Conservation (phyloP, 2,113 vertebrate species). For the Calyptommatus sinebrachiatus region DNA sequence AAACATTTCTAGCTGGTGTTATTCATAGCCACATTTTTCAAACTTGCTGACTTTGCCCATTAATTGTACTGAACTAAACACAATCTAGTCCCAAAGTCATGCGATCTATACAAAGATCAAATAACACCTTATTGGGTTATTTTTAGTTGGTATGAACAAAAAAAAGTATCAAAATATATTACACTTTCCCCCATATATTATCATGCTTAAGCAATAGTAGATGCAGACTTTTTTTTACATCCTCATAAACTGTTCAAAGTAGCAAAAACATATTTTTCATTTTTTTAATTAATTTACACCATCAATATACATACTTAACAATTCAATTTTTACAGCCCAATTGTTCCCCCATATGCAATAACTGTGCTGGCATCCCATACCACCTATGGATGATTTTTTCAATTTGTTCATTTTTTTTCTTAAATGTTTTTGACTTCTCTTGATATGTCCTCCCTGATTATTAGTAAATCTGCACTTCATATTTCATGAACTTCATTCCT, state of each 20-base stretch:
- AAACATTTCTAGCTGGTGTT: conserved; percentile 12
- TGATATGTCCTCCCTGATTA: too few relatives aligned
- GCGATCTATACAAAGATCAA: not conserved
- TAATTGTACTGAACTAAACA: not conserved
- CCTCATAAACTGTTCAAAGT: conserved; percentile 17
- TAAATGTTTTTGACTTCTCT: too few relatives aligned
- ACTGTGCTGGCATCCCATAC: too few relatives aligned
- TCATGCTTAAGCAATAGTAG: conserved; percentile 37
- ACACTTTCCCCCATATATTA: conserved; percentile 25
- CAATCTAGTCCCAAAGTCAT: not conserved
- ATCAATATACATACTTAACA: too few relatives aligned
- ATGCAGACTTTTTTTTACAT: conserved; percentile 37
- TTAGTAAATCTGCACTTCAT: too few relatives aligned
- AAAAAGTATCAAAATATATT: conserved; percentile 21
- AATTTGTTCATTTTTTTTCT: too few relatives aligned
- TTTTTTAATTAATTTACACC: too few relatives aligned
- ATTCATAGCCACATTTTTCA: not conserved
- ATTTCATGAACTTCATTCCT: too few relatives aligned
- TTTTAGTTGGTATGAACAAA: conserved; percentile 28
- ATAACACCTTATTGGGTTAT: conserved; percentile 14
- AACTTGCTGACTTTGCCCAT: not conserved
- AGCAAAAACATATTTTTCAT: conserved; percentile 38
- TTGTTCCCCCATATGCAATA: too few relatives aligned
- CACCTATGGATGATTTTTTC: too few relatives aligned
- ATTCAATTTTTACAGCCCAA: too few relatives aligned